Percentiles rank a stretch among this genome's conserved stretches.
These are phyloP conservation scores for Galeruca laticollis DNA, from an alignment of 2,888 invertebrate species.

Conservation along the genomic window DNA sequence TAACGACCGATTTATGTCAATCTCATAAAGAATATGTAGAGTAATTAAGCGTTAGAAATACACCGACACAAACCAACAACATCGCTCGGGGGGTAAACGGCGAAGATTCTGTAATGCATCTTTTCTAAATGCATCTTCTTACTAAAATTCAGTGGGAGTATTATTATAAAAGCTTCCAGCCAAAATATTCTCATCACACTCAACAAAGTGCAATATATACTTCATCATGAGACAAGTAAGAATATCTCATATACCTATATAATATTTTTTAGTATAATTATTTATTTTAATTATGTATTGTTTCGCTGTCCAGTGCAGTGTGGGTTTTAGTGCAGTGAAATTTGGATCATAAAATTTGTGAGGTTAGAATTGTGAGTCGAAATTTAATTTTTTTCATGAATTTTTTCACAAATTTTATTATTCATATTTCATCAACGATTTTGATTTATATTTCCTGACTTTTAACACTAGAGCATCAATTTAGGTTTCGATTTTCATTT, in stretches of 20 bases:
- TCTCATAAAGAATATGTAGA: conserved; percentile 42
- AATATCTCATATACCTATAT: conserved; percentile 3
- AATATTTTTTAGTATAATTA: neutral
- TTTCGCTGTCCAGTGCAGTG: conserved; percentile 24
- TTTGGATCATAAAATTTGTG: neutral
- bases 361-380: no score
- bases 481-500: no score
- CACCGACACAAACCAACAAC: conserved; percentile 20
- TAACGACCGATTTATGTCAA: conserved; percentile 29
- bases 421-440: no score
- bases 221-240: conserved; percentile 32
- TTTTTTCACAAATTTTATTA: no score
- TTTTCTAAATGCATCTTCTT: conserved; percentile 12
- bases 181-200: conserved; percentile 30
- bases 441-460: no score
- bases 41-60: conserved; percentile 40
- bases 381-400: no score
- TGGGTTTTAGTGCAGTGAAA: neutral
- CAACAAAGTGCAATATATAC: conserved; percentile 17
- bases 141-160: conserved; percentile 28
- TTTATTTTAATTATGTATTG: conserved; percentile 14
- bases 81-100: conserved; percentile 13
- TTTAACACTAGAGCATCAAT: no score
- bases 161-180: conserved; percentile 28
- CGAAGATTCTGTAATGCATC: conserved; percentile 26